These are phyloP conservation scores for Tychaedon coryphoeus DNA, from an alignment of 2,113 vertebrate genomes.

Conservation along the genomic window DNA sequence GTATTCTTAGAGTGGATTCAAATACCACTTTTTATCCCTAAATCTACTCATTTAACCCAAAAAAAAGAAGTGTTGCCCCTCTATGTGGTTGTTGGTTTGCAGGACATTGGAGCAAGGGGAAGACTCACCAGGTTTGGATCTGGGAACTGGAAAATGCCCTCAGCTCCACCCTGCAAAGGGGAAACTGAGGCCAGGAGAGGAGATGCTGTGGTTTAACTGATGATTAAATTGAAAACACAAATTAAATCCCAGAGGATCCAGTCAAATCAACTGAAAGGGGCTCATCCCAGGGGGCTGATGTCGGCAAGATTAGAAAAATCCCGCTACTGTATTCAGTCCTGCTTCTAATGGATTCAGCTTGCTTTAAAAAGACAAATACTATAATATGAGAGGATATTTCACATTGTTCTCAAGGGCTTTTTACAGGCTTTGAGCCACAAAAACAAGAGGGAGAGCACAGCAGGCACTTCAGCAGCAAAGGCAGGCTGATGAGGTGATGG, in stretches of 20 bases:
- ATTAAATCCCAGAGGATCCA: not conserved
- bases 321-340: not conserved
- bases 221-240: not conserved
- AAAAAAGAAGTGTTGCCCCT: fast-evolving
- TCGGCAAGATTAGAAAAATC: not conserved
- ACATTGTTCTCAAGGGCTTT: conserved; percentile 3
- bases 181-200: not conserved
- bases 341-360: not conserved
- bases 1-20: not conserved
- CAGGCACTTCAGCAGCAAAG: conserved; percentile 5
- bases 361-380: conserved; percentile 12
- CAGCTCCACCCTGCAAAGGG: not conserved
- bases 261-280: not conserved
- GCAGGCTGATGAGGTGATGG: not conserved
- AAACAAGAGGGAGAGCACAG: conserved; percentile 20
- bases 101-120: not conserved
- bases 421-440: conserved; percentile 8
- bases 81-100: not conserved
- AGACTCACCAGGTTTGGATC: not conserved
- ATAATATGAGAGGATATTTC: conserved; percentile 11
- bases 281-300: not conserved
- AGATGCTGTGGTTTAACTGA: not conserved
- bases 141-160: not conserved
- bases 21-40: not conserved
- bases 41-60: not conserved